Evolutionary conservation across 2,888 invertebrate genomes (phyloP).

Genomic region (Euclidia mi): DNA sequence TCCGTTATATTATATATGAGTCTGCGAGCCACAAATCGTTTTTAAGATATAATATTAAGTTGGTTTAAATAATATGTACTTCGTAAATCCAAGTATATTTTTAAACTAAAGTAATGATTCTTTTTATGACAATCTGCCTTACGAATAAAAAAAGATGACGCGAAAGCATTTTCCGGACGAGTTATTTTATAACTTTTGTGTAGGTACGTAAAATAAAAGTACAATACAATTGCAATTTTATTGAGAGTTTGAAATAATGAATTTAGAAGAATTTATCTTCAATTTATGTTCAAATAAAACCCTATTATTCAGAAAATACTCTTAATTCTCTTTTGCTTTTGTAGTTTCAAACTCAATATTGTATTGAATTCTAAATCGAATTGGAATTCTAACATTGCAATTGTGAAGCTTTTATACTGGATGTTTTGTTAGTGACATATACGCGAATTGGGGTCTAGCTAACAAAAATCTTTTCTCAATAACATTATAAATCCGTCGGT

Average conservation of each 20-base stretch:
- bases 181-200: constrained; percentile 1
- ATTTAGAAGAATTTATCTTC: background rate
- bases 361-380: background rate
- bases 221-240: no score
- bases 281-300: background rate
- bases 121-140: no score
- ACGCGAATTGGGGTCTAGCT: background rate
- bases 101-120: background rate
- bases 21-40: no score
- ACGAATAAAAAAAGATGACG: no score
- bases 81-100: no score
- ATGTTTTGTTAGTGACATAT: constrained; percentile 1
- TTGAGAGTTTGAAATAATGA: no score
- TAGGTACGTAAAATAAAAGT: no score
- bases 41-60: no score
- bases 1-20: no score
- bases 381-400: constrained; percentile 5
- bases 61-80: no score
- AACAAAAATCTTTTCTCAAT: background rate
- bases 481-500: background rate
- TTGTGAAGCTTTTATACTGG: constrained; percentile 1
- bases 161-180: background rate
- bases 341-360: background rate
- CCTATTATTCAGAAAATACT: background rate
- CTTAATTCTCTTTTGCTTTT: constrained; percentile 1